Conservation (phyloP, 1,140 invertebrate species). For the Scaptomyza montana region DNA sequence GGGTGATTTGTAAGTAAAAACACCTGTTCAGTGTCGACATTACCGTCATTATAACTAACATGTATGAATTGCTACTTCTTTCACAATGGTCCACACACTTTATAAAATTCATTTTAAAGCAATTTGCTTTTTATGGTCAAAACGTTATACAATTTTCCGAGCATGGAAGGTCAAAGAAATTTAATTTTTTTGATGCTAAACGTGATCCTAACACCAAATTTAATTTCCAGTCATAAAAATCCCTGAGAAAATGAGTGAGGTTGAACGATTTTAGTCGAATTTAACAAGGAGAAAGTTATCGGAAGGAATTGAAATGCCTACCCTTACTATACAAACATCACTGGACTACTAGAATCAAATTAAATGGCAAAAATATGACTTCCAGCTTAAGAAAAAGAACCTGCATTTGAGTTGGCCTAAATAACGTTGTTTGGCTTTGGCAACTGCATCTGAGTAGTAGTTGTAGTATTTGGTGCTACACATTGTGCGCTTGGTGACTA, state of each 20-base stretch:
- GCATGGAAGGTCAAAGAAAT: not conserved
- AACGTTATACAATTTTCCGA: not conserved
- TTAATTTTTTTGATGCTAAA: no score
- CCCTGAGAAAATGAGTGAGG: no score
- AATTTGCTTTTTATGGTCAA: not conserved
- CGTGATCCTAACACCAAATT: no score
- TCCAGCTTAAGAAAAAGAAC: slow-evolving; percentile 28
- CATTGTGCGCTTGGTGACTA: slow-evolving; percentile 69
- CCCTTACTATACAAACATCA: not conserved
- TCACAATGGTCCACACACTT: not conserved
- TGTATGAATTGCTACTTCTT: not conserved
- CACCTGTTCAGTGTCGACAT: slow-evolving; percentile 2
- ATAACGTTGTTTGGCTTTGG: slow-evolving; percentile 63
- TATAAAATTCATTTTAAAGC: not conserved
- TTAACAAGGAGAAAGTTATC: no score
- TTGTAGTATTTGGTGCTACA: slow-evolving; percentile 61
- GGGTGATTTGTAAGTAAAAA: not conserved
- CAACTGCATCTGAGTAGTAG: slow-evolving; percentile 41
- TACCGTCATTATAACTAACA: not conserved
- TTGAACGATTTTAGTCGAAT: no score
- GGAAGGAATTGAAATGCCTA: not conserved
- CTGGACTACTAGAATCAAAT: slow-evolving; percentile 2
- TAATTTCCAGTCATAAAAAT: no score
- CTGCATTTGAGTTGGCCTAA: slow-evolving; percentile 69
- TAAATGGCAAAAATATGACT: slow-evolving; percentile 44